Conservation (phyloP, 2,888 invertebrate species). For the Itoplectis maculator region DNA sequence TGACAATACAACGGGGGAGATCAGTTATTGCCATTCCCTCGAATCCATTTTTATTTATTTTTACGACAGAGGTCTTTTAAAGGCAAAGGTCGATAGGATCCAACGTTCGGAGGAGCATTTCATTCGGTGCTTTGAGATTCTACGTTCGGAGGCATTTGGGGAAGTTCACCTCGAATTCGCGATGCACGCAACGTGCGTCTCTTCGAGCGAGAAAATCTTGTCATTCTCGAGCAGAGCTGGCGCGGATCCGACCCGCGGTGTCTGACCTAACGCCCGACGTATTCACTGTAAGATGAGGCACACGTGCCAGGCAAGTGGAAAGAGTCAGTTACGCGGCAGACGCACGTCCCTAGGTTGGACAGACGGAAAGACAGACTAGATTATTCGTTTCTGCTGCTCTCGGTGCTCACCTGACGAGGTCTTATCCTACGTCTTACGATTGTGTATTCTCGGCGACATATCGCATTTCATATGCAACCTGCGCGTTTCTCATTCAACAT, state of each 20-base stretch:
- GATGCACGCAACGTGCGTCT: neutral
- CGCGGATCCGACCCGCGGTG: too few relatives aligned
- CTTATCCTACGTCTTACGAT: neutral
- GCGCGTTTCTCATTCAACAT: conserved; percentile 14
- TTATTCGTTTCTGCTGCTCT: neutral
- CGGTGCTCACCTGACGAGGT: conserved; percentile 8
- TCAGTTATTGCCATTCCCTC: neutral
- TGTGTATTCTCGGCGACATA: conserved; percentile 12
- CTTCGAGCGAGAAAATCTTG: conserved; percentile 31
- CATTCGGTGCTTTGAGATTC: neutral
- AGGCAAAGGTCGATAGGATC: neutral
- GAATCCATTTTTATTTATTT: neutral
- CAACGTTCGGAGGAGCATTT: neutral
- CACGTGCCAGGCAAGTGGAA: conserved; percentile 33
- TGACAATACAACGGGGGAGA: conserved; percentile 5
- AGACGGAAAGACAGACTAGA: conserved; percentile 22
- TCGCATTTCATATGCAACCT: conserved; percentile 50
- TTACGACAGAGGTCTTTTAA: too few relatives aligned
- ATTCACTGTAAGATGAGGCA: conserved; percentile 9
- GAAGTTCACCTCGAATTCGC: neutral
- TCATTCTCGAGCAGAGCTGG: neutral
- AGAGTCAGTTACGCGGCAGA: conserved; percentile 43
- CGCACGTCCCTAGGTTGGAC: conserved; percentile 20
- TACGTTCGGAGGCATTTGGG: neutral
- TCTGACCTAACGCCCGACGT: too few relatives aligned